Conservation (phyloP, 2,113 vertebrate genomes). For the Myiagra hebetior region DNA sequence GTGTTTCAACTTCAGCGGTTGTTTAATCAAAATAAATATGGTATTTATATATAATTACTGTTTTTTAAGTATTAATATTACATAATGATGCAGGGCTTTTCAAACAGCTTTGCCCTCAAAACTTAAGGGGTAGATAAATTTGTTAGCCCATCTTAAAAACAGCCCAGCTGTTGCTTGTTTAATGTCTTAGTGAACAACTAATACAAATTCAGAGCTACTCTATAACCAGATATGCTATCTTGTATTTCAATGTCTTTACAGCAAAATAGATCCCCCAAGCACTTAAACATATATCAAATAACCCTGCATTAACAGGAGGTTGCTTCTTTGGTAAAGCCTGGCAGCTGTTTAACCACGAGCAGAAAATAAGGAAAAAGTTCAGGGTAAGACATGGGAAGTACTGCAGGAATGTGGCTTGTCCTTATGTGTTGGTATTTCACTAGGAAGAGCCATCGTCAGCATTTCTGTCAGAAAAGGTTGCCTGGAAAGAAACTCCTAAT, state of each 20-base stretch:
- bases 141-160: not conserved
- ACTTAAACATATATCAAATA: not conserved
- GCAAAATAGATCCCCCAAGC: not conserved
- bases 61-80: not conserved
- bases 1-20: not conserved
- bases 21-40: not conserved
- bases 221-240: not conserved
- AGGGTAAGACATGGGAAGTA: not conserved
- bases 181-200: not conserved
- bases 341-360: constrained; percentile 1
- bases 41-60: not conserved
- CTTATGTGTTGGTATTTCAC: not conserved
- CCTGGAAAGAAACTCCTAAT: not conserved
- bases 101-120: not conserved
- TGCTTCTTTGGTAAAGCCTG: not conserved
- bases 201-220: not conserved
- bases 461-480: not conserved
- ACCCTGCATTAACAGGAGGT: not conserved
- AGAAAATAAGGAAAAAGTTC: not conserved
- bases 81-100: not conserved
- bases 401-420: not conserved
- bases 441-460: not conserved
- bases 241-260: not conserved
- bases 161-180: not conserved
- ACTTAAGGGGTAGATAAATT: not conserved